Evolutionary conservation across 2,113 vertebrate genomes (phyloP), one percentile per base, ranked within the genome.

Genomic region (Hippocampus barbouri): DNA sequence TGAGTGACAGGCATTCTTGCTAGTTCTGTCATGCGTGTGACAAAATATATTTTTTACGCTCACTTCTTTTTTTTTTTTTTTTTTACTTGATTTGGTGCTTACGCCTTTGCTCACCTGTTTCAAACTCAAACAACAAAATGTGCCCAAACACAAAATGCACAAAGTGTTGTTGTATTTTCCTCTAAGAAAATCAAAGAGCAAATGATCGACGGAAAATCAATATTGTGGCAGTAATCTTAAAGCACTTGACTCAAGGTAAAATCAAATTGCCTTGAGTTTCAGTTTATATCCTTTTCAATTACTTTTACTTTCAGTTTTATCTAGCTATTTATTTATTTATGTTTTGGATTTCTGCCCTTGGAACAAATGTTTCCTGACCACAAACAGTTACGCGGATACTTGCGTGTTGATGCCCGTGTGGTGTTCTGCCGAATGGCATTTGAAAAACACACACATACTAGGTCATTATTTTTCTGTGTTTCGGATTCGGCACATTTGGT

Each of bases 361-460:
- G 30, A 4, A 14, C 5, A 45, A 0, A 25, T 23, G 21, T 41
- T 43, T 66, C 41, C n/a, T 8, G 41, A 66, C 64, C 64, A 66
- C 64, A 47, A 14, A 25, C 72, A 69, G 77, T 18, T 34, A 60
- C 7, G 27, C 66, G 72, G 23, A 82, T 81, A 84, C 83, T 84
- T 85, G 83, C 86, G 66, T 87, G 88, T 91, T 91, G 87, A 90
- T 91, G 84, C 84, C 83, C 90, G 87, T 77, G 85, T 78, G 68
- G 82, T 79, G 67, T 73, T 69, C 66, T 79, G 81, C 82, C 84
- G 66, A 69, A 70, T 61, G 53, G 56, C 74, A 74, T 68, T 74
- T 89, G 27, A 45, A 64, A 34, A 73, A 78, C 72, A 57, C 49
- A 69, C 59, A 68, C 59, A 54, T 74, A 68, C 69, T 69, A 73